Conservation (phyloP, 2,113 vertebrate species). For the Natator depressus region DNA sequence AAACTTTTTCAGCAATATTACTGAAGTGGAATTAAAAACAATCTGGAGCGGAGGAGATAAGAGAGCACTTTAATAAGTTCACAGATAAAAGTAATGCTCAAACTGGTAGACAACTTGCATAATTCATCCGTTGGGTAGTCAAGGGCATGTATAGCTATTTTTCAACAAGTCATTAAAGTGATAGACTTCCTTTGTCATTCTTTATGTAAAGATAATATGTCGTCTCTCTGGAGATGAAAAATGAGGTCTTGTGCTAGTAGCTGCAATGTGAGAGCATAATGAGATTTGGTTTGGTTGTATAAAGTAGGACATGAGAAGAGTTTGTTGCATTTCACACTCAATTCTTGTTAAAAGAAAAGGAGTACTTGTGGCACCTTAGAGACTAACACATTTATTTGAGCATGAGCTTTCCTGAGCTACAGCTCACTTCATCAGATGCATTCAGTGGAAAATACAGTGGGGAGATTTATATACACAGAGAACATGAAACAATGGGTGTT, state of each 20-base stretch:
- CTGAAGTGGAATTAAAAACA: neutral
- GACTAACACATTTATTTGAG: too few relatives aligned
- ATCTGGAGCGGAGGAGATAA: neutral
- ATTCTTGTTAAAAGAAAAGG: neutral
- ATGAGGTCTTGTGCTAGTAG: neutral
- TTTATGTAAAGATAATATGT: neutral
- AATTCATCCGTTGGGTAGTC: neutral
- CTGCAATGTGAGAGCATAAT: neutral
- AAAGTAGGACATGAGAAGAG: neutral
- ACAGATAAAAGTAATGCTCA: neutral
- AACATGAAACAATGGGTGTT: too few relatives aligned
- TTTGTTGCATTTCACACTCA: neutral
- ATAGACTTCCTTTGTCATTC: neutral
- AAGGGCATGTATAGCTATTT: neutral
- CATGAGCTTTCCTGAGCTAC: too few relatives aligned
- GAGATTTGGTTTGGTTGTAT: neutral
- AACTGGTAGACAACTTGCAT: neutral
- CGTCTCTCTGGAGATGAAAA: constrained; percentile 14
- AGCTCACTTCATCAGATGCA: too few relatives aligned
- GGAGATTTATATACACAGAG: too few relatives aligned
- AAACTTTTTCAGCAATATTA: neutral
- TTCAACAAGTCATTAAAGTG: neutral
- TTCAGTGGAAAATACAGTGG: too few relatives aligned
- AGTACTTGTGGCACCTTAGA: too few relatives aligned
- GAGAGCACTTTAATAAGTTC: neutral